A percentile compares a stretch with the other conserved stretches of the same genome.
phyloP scores from a whole-genome alignment of 2,113 vertebrate species.

The Picathartes gymnocephalus region DNA sequence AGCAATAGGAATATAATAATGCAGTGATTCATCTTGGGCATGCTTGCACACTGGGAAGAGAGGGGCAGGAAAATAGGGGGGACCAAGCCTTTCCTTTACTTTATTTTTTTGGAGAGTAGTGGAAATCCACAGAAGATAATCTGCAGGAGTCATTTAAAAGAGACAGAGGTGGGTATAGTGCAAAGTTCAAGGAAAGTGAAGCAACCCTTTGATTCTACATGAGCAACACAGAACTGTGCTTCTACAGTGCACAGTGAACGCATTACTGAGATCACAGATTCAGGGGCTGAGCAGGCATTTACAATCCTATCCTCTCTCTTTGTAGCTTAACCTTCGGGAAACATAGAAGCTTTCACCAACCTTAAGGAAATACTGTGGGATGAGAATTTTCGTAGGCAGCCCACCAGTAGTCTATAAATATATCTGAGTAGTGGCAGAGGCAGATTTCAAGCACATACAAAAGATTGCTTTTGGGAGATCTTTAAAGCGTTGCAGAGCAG shows the following conservation, averaged over 20 bases:
- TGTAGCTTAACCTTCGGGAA: slow-evolving; percentile 40
- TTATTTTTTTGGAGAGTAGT: background rate
- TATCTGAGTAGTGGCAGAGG: slow-evolving; percentile 43
- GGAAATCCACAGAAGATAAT: background rate
- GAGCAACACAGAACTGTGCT: background rate
- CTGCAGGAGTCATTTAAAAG: background rate
- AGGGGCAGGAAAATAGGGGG: background rate
- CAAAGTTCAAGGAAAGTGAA: background rate
- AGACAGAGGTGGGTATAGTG: background rate
- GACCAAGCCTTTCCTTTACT: background rate
- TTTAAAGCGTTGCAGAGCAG: slow-evolving; percentile 4
- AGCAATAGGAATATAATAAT: slow-evolving; percentile 25
- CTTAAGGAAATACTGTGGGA: slow-evolving; percentile 47
- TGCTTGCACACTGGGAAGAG: background rate
- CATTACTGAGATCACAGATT: background rate
- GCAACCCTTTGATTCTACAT: background rate
- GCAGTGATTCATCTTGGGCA: slow-evolving; percentile 16
- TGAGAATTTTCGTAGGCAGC: slow-evolving; percentile 55
- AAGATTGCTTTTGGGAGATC: slow-evolving; percentile 26
- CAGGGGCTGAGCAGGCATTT: background rate
- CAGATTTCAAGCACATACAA: slow-evolving; percentile 45
- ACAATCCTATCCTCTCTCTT: background rate
- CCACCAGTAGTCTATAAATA: slow-evolving; percentile 61
- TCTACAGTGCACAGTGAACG: background rate
- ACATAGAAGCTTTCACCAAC: slow-evolving; percentile 21